Evolutionary conservation across 2,888 invertebrate genomes (phyloP).

Genomic region (Automeris io): DNA sequence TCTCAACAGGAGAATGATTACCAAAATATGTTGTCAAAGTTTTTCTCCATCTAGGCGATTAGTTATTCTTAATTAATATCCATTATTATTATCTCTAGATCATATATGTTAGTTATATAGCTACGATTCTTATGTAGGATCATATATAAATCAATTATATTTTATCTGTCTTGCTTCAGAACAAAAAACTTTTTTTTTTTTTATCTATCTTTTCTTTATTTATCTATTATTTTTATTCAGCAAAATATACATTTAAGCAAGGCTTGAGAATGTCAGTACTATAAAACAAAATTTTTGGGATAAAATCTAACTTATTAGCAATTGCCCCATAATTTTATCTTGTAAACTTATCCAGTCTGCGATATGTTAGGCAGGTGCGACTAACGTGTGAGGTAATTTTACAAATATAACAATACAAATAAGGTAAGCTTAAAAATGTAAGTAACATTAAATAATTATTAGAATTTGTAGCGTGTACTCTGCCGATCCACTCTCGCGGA

Average conservation of each 20-base stretch:
- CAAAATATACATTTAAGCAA: constrained; percentile 24
- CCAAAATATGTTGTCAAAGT: constrained; percentile 7
- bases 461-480: no score
- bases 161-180: no score
- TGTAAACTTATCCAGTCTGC: constrained; percentile 27
- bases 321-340: constrained; percentile 15
- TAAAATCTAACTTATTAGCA: constrained; percentile 20
- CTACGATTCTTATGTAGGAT: background rate
- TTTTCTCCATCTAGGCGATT: background rate
- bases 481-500: no score
- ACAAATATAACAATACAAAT: no score
- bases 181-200: no score
- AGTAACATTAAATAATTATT: no score
- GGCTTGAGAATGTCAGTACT: constrained; percentile 18
- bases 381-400: no score
- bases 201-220: no score
- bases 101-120: no score
- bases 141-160: no score
- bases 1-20: constrained; percentile 8
- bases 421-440: no score
- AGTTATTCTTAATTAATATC: constrained; percentile 1
- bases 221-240: constrained; percentile 2
- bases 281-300: constrained; percentile 14
- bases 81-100: no score
- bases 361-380: constrained; percentile 21